A percentile compares a stretch with the other conserved stretches of the same genome.
Evolutionary conservation across 2,113 vertebrate genomes (phyloP).

Genomic region (Capreolus pygargus): DNA sequence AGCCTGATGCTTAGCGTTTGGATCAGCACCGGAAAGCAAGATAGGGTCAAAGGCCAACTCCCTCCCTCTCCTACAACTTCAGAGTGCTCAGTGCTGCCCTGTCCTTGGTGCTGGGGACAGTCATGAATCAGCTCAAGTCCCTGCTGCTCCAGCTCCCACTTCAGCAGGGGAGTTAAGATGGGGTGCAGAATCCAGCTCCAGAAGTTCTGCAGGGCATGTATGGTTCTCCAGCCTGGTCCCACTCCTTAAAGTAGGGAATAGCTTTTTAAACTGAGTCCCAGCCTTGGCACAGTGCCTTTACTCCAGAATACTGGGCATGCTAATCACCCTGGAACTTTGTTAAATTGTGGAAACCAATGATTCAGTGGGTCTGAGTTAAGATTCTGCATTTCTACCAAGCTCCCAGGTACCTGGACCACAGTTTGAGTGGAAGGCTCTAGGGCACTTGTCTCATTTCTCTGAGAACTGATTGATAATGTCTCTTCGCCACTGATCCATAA

Average conservation of each 20-base stretch:
- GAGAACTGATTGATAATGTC: neutral
- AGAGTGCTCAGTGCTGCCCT: constrained; percentile 11
- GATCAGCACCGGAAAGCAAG: neutral
- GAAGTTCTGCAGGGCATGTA: neutral
- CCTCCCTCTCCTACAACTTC: neutral
- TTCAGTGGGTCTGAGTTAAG: neutral
- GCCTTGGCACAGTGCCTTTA: neutral
- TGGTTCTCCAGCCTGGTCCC: neutral
- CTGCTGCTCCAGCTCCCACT: neutral
- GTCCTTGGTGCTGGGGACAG: constrained; percentile 57
- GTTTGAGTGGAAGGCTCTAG: neutral
- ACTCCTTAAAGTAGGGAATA: neutral
- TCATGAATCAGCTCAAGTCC: neutral
- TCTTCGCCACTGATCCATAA: neutral
- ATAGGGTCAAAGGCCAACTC: neutral
- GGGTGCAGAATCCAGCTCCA: neutral
- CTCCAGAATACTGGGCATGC: neutral
- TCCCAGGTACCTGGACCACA: neutral
- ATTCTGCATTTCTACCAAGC: neutral
- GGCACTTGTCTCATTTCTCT: neutral
- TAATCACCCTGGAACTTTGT: neutral
- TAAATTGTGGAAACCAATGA: neutral
- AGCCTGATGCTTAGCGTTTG: neutral
- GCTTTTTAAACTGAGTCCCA: neutral
- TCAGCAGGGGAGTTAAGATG: neutral